A percentile compares a stretch with the other conserved stretches of the same genome.
Conservation (phyloP, 2,113 vertebrate genomes). For the Pagrus major region DNA sequence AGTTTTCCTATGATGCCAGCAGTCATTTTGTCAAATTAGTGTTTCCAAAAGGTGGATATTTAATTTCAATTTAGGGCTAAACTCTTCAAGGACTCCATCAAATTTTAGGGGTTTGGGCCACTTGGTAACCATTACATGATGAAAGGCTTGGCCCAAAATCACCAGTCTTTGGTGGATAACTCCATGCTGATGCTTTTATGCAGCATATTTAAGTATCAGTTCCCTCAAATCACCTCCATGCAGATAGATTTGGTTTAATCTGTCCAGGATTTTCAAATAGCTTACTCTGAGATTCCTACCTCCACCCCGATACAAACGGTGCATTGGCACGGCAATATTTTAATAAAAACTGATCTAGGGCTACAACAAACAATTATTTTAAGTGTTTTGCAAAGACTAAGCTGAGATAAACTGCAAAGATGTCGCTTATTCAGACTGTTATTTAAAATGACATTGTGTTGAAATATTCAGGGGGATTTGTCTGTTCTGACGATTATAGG, state of each 20-base stretch:
- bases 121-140: neutral
- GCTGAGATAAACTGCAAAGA: too few species aligned
- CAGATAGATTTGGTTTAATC: neutral
- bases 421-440: too few species aligned
- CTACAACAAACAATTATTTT: too few species aligned
- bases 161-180: neutral
- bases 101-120: neutral
- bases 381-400: too few species aligned
- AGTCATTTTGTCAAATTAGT: slow-evolving; percentile 11
- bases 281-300: neutral
- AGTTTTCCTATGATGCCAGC: slow-evolving; percentile 5
- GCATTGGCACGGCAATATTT: too few species aligned
- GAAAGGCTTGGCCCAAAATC: neutral
- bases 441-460: neutral
- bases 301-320: neutral
- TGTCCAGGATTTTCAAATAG: neutral
- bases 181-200: neutral
- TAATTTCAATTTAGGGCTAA: neutral
- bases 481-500: neutral
- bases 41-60: slow-evolving; percentile 14
- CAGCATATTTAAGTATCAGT: neutral
- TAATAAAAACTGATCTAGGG: too few species aligned
- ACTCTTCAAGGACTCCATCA: neutral
- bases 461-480: neutral
- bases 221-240: neutral